A percentile compares a stretch with the other conserved stretches of the same genome.
Evolutionary conservation across 2,797 vertebrate genomes (phyloP).

Genomic region (Peromyscus melanophrys): DNA sequence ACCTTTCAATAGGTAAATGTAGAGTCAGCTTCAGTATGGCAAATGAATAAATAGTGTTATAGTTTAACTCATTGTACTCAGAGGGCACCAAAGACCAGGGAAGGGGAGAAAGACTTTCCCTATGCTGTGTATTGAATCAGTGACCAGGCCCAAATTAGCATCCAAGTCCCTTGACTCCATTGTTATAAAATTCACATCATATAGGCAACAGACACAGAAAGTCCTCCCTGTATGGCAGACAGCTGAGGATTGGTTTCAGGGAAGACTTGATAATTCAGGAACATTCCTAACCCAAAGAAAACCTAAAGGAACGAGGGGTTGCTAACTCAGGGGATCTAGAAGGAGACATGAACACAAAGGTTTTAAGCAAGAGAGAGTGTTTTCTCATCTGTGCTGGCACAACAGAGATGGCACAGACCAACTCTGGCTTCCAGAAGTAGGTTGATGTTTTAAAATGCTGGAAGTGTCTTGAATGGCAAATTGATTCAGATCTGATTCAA

Average conservation of each 20-base stretch:
- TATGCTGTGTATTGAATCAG: neutral
- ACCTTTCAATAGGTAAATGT: slow-evolving; percentile 2
- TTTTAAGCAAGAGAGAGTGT: neutral
- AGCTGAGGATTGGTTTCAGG: neutral
- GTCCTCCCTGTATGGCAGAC: neutral
- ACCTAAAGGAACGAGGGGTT: neutral
- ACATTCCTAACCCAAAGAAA: neutral
- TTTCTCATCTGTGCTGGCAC: slow-evolving; percentile 32
- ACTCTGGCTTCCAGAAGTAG: neutral
- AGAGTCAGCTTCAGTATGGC: neutral
- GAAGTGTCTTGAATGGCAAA: neutral
- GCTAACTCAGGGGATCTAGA: slow-evolving; percentile 5
- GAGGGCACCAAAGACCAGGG: neutral
- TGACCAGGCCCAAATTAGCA: neutral
- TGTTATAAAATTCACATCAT: slow-evolving; percentile 11
- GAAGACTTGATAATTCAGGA: slow-evolving; percentile 26
- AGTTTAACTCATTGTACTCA: slow-evolving; percentile 39
- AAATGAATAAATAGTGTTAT: neutral
- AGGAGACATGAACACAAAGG: neutral
- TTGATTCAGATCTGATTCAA: slow-evolving; percentile 37
- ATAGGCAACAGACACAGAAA: neutral
- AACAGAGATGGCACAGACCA: neutral
- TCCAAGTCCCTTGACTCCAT: neutral
- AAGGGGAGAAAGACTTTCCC: neutral
- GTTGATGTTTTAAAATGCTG: slow-evolving; percentile 33